Base-by-base conservation (phyloP, 2,888 invertebrate genomes). In the Lottia gigantea region DNA sequence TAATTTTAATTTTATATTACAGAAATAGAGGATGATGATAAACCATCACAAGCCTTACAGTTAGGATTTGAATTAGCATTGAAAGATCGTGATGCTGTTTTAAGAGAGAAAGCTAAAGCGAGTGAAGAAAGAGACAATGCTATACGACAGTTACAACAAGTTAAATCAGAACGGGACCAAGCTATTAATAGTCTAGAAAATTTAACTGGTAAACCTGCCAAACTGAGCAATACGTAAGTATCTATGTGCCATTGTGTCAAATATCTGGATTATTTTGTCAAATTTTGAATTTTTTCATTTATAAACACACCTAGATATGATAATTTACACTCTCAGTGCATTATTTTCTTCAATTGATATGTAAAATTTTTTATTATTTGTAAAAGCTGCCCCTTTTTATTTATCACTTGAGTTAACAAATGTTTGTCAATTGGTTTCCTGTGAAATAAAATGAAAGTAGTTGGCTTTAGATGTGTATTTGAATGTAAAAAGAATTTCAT, bases 41-140 rank as follows among this genome's bases (percentile, higher is more conserved):
- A 80, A 16, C 83, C 85, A 6, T 83, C 84, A 15, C 86, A 85
- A 64, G 84, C 87, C 6, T 72, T 88, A 61, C 86, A 88, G 74
- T 78, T 88, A n/a, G 86, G 87, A 6, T 83, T 85, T 77, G 86
- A 88, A 74, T 76, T 87, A 47, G 87, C 87, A 14, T 74, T 88
- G 19, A 86, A 86, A 71, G 87, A 88, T 71, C 73, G 88, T 14
- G 86, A 88, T 76, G 83, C 83, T 0, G 84, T 86, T 14, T 71
- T 88, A 45, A 78, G 86, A n/a, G 87, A 88, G 67, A 87, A 87
- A 70, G 85, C 84, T 8, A 77, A 79, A 46, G 84, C 86, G 0
- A 70, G 83, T 15, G 84, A 87, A 70, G 86, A 86, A 62, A 75
- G 86, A 19, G 85, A 85, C 66, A 78, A 80, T 26, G 86, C 86